Conservation (phyloP, 2,113 vertebrate genomes). For the Prionailurus bengalensis region DNA sequence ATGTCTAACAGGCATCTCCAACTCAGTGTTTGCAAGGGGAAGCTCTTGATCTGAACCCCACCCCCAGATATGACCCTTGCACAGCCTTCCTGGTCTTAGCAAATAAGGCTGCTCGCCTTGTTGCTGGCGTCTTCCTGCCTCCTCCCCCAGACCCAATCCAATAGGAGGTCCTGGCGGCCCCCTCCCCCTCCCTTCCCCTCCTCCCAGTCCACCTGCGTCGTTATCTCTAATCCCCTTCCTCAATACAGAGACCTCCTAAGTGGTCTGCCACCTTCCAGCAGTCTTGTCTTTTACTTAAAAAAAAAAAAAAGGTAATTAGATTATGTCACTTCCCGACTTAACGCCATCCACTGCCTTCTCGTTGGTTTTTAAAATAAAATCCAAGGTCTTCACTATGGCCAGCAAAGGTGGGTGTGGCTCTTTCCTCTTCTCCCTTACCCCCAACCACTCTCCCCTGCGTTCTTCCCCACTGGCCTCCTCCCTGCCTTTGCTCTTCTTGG, state of each 20-base stretch:
- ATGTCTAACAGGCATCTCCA: neutral
- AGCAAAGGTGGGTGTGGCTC: neutral
- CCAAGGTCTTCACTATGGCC: neutral
- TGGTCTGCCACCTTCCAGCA: neutral
- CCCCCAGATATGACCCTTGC: neutral
- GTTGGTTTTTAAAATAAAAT: neutral
- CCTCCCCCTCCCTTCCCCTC: rapidly evolving
- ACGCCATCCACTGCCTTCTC: neutral
- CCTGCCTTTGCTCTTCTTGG: neutral
- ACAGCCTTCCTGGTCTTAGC: neutral
- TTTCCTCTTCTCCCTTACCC: rapidly evolving
- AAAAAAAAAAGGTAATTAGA: neutral
- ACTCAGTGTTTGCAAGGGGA: neutral
- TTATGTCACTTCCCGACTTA: neutral
- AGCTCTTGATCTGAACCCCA: neutral
- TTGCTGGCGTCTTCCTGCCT: neutral
- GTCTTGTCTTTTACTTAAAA: neutral
- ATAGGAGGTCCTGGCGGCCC: neutral
- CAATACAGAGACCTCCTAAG: neutral
- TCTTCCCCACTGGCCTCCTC: neutral
- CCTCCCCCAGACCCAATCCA: neutral
- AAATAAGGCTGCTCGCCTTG: neutral
- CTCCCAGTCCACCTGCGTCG: neutral
- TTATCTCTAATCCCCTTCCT: neutral
- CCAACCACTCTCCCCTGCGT: too few species aligned